A percentile compares a stretch with the other conserved stretches of the same genome.
These are phyloP conservation scores for Beaufortia kweichowensis DNA, from an alignment of 2,113 vertebrate genomes.

Conservation along the genomic window DNA sequence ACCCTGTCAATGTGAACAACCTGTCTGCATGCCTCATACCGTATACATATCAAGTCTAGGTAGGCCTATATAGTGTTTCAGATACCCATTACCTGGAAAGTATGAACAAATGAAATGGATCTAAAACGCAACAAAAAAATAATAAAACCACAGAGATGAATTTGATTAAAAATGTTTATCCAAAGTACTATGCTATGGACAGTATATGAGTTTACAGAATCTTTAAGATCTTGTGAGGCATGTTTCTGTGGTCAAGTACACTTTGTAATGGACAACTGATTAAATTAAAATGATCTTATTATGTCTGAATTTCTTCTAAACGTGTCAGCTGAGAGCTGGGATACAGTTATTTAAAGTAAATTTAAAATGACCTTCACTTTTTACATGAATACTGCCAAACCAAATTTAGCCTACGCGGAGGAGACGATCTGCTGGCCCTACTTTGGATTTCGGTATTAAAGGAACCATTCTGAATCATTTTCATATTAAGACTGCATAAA, in stretches of 20 bases:
- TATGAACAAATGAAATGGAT: no score
- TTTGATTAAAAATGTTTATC: no score
- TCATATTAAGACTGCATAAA: conserved; percentile 2
- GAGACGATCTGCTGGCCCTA: not conserved
- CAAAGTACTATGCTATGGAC: no score
- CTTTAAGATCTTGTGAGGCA: not conserved
- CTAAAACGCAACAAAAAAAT: no score
- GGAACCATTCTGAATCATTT: not conserved
- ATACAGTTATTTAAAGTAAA: conserved; percentile 4
- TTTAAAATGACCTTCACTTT: not conserved
- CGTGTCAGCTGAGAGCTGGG: not conserved
- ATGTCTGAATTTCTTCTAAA: conserved; percentile 2
- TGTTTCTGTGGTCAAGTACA: not conserved
- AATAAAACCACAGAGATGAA: no score
- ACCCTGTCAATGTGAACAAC: no score
- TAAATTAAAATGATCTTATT: conserved; percentile 24
- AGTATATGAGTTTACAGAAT: no score
- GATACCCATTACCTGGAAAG: no score
- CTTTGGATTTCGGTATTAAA: not conserved
- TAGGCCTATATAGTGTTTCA: no score
- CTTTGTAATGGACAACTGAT: not conserved
- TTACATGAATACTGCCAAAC: not conserved
- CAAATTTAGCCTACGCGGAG: not conserved
- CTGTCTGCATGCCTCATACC: no score
- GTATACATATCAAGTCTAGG: no score